Percentiles rank a stretch among this genome's conserved stretches.
Evolutionary conservation across 2,113 vertebrate species (phyloP).

Genomic region (Daubentonia madagascariensis): DNA sequence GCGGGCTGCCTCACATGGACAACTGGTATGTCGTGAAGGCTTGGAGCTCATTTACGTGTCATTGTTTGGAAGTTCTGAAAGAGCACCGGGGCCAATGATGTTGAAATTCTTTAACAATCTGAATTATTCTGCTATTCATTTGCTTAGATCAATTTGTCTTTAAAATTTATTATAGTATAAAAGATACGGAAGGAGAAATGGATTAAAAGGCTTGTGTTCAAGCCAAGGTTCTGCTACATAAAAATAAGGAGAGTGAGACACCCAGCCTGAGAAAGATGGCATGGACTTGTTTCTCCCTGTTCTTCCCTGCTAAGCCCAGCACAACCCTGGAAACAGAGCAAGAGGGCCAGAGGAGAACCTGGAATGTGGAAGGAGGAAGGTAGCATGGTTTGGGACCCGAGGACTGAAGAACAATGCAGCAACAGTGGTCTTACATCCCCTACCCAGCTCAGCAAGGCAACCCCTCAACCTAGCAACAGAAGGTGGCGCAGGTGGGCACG

Average conservation of each 20-base stretch:
- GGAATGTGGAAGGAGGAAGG: too few species aligned
- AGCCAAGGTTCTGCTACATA: background rate
- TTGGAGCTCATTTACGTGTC: background rate
- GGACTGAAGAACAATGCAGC: background rate
- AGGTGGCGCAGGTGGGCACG: background rate
- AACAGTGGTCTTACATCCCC: background rate
- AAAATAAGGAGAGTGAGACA: background rate
- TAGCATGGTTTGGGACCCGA: background rate
- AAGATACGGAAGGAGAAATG: background rate
- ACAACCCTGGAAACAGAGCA: too few species aligned
- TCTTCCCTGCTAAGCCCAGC: background rate
- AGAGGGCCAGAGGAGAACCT: background rate
- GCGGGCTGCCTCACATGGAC: background rate
- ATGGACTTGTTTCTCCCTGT: background rate
- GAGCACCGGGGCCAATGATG: background rate
- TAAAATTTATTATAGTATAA: background rate
- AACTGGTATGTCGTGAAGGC: background rate
- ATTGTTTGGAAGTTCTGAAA: background rate
- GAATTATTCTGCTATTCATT: background rate
- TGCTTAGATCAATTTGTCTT: background rate
- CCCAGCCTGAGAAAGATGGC: background rate
- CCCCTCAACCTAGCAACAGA: background rate
- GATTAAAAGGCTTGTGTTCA: background rate
- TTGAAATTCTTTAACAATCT: background rate
- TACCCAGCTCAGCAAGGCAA: background rate